Evolutionary conservation across 2,113 vertebrate genomes (phyloP), one percentile per base, ranked within the genome.

Genomic region (Clarias macrocephalus): DNA sequence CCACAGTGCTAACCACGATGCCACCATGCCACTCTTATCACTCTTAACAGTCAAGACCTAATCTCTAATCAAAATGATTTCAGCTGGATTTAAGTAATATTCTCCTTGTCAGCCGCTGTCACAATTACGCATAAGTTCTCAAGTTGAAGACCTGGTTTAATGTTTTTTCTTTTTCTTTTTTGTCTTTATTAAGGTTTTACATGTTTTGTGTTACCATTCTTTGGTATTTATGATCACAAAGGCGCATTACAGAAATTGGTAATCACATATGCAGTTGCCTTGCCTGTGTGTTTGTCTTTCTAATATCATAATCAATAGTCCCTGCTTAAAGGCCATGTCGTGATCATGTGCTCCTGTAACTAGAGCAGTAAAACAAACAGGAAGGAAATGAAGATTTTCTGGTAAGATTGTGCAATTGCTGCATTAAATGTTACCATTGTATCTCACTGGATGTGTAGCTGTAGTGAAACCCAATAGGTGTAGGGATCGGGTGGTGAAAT

Each of bases 401-500:
- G 59, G 5, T 79, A 56, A 80, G 59, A 80, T 37, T 23, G 23
- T 28, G 52, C 19, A 80, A 30, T 6, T 54, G 21, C 75, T 25
- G 48, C 28, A 33, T 42, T n/a, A 79, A 85, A 77, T 28, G 84
- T 77, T n/a, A 77, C 65, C 65, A 21, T 59, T 3, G 19, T 66
- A n/a, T 66, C 59, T 86, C 5, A 28, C 28, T 25, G 56, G 52
- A 72, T 59, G 62, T 84, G 33, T 62, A 48, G 80, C 68, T 63
- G 52, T 12, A 66, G 23, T 80, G 65, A 80, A 88, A 87, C 83
- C 70, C 83, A 83, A 70, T 63, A 77, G 70, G 70, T 59, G 37
- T 83, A 77, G 63, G 83, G 80, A 62, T 86, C 70, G 83, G 85
- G 33, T 79, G 25, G 81, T 30, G 57, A 87, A 83, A 80, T 57